Conservation (phyloP, 30 jellyfish, hydroid and myxozoan species). For the Cassiopea xamachana region DNA sequence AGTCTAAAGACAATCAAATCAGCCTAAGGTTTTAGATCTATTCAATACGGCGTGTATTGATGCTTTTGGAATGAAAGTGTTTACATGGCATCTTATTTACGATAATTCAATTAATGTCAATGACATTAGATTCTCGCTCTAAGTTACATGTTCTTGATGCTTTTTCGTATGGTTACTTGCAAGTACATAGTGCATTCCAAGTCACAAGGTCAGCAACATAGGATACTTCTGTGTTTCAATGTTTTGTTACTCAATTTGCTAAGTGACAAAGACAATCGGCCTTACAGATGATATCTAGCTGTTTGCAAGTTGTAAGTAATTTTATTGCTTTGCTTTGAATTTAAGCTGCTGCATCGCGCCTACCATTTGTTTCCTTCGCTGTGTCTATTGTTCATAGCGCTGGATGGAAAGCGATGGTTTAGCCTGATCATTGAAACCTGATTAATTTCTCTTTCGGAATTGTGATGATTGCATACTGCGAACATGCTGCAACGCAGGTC, state of each 20-base stretch:
- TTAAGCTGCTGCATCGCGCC: not conserved
- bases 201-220: not conserved
- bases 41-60: not conserved
- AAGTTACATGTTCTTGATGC: conserved; percentile 1
- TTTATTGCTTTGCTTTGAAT: not conserved
- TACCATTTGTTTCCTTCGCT: not conserved
- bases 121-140: conserved; percentile 12
- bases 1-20: not conserved
- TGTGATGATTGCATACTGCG: not conserved
- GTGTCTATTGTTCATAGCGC: no score
- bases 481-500: not conserved
- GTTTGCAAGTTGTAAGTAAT: not conserved
- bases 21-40: not conserved
- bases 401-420: not conserved
- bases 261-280: not conserved
- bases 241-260: no score
- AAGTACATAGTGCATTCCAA: not conserved
- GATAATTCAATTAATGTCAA: conserved; percentile 7
- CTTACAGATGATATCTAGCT: not conserved
- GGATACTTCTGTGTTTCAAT: not conserved
- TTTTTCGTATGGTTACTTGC: not conserved
- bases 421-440: not conserved
- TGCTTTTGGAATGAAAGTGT: not conserved
- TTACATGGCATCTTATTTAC: conserved; percentile 23
- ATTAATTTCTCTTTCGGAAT: not conserved